phyloP scores from a whole-genome alignment of 2,888 invertebrate genomes.

The Hypselothyrea guttata region DNA sequence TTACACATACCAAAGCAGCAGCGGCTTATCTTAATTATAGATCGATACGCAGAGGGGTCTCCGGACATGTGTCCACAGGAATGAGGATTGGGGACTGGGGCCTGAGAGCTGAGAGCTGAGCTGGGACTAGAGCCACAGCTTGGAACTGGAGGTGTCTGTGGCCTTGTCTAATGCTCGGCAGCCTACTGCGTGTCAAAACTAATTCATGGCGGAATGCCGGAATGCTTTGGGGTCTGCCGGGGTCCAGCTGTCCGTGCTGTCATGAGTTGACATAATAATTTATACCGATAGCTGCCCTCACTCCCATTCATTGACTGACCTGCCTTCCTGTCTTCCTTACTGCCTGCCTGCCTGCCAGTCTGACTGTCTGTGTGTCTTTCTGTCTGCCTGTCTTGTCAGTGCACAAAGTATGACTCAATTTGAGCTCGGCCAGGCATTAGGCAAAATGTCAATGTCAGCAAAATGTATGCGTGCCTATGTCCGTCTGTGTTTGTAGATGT shows the following conservation, averaged over 20 bases:
- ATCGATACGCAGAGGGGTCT: slow-evolving; percentile 60
- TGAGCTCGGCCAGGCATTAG: slow-evolving; percentile 39
- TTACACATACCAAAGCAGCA: slow-evolving; percentile 24
- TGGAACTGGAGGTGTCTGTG: slow-evolving; percentile 10
- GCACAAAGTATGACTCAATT: slow-evolving; percentile 48
- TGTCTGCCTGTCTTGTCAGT: slow-evolving; percentile 38
- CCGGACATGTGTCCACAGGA: slow-evolving; percentile 16
- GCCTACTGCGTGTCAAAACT: slow-evolving; percentile 65
- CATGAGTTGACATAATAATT: slow-evolving; percentile 72
- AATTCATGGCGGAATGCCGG: slow-evolving; percentile 52
- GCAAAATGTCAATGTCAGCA: slow-evolving; percentile 51
- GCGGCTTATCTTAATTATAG: slow-evolving; percentile 76
- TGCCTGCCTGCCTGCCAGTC: slow-evolving; percentile 11
- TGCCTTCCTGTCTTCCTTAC: slow-evolving; percentile 19
- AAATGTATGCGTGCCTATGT: slow-evolving; percentile 3
- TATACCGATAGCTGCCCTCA: slow-evolving; percentile 52
- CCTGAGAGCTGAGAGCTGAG: too few relatives aligned
- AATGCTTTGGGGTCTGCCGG: slow-evolving; percentile 25
- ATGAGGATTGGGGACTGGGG: background rate
- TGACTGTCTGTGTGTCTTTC: slow-evolving; percentile 20
- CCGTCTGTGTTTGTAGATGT: slow-evolving; percentile 9
- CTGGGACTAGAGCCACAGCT: background rate
- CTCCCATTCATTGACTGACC: slow-evolving; percentile 34
- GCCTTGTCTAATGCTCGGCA: slow-evolving; percentile 12
- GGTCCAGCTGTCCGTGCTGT: slow-evolving; percentile 36